Evolutionary conservation across 2,113 vertebrate species (phyloP).

Genomic region (Gobiocypris rarus): DNA sequence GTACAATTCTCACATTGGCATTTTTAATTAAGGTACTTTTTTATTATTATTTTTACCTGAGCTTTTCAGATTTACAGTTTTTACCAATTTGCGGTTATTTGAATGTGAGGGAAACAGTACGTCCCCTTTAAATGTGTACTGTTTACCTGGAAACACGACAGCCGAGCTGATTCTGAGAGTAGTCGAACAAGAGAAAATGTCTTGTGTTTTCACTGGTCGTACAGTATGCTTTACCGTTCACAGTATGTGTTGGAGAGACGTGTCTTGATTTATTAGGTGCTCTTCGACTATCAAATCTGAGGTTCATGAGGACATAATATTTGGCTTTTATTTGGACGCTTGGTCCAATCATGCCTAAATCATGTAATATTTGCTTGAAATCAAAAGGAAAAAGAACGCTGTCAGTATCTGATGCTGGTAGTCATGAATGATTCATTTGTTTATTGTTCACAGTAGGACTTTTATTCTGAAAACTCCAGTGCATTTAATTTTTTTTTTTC

Average conservation of each 20-base stretch:
- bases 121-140: constrained; percentile 42
- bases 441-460: constrained; percentile 58
- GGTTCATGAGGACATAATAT: constrained; percentile 34
- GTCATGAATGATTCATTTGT: constrained; percentile 62
- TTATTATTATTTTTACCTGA: constrained; percentile 3
- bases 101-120: constrained; percentile 25
- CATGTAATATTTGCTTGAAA: constrained; percentile 57
- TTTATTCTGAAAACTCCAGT: constrained; percentile 57
- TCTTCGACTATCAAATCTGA: constrained; percentile 49
- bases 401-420: constrained; percentile 62
- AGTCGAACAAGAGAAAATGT: constrained; percentile 41
- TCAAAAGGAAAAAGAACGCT: constrained; percentile 32
- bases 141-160: constrained; percentile 41
- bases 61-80: constrained; percentile 8
- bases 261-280: constrained; percentile 56
- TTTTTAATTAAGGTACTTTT: constrained; percentile 23
- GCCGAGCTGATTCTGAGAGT: constrained; percentile 5
- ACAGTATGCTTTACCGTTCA: constrained; percentile 6
- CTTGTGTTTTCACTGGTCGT: constrained; percentile 37
- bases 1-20: constrained; percentile 8
- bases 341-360: constrained; percentile 51
- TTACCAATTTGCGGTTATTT: neutral
- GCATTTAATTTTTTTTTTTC: constrained; percentile 56
- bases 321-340: constrained; percentile 30
- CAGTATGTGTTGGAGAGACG: constrained; percentile 35